Evolutionary conservation across 1,140 invertebrate genomes (phyloP), one percentile per base, ranked within the genome.

Genomic region (Hyles vespertilio): DNA sequence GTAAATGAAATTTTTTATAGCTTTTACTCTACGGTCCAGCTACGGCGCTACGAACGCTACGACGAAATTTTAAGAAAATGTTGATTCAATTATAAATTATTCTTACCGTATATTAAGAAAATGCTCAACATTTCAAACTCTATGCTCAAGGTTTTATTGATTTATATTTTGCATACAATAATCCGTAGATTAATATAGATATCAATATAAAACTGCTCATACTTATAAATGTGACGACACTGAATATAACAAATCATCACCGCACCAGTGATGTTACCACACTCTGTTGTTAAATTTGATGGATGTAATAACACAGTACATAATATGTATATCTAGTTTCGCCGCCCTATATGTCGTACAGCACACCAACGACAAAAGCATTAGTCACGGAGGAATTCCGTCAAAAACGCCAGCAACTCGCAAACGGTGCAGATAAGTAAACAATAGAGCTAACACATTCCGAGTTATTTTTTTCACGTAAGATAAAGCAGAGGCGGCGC

Each of bases 241-340:
- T 22, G 22, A 22, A 22, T 22, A 22, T 1, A n/a, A n/a, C n/a
- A n/a, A n/a, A n/a, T 62, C 74, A 66, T 67, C 64, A 63, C 67
- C 68, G 75, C 75, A 72, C 74, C 74, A 76, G 84, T 81, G 70
- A 87, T 87, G 84, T 77, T 81, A 77, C 78, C 80, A 71, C 68
- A 78, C 77, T 76, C 74, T 69, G 74, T 72, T 79, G 77, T 81
- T 77, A 80, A 22, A 22, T 22, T 22, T 2, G 22, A 22, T 2
- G 2, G 22, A 22, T 2, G 2, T 22, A 22, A 22, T 2, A 22
- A 22, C 22, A 22, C 0, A 22, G 22, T 22, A 22, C 22, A 22
- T 22, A 22, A 22, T 22, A 22, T 8, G 36, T 40, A 40, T 8
- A 40, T 40, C 3, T 40, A 2, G 36, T 40, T 40, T 40, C 2